Evolutionary conservation across 2,888 invertebrate species (phyloP).

Genomic region (Spilarctia lutea): DNA sequence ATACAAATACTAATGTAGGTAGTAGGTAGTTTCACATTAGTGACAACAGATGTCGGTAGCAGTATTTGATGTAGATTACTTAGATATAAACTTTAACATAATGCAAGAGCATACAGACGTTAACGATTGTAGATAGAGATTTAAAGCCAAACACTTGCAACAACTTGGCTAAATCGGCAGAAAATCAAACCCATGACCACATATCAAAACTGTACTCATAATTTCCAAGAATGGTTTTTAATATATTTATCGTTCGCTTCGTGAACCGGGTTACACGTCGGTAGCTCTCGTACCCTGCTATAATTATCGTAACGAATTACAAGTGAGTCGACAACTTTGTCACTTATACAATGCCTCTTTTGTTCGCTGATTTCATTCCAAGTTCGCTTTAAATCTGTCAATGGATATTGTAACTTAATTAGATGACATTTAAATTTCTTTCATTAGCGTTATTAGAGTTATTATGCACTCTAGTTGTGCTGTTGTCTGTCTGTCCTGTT

Average conservation of each 20-base stretch:
- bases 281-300: conserved; percentile 15
- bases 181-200: too few species aligned
- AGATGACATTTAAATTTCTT: conserved; percentile 12
- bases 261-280: conserved; percentile 21
- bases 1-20: too few species aligned
- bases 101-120: too few species aligned
- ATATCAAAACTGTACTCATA: neutral
- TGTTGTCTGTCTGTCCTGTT: neutral
- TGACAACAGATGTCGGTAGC: too few species aligned
- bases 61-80: too few species aligned
- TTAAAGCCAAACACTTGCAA: too few species aligned
- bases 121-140: too few species aligned
- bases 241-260: conserved; percentile 6
- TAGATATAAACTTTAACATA: too few species aligned
- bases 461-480: neutral
- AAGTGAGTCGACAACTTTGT: conserved; percentile 21
- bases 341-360: conserved; percentile 31
- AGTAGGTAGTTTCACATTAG: too few species aligned
- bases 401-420: conserved; percentile 29
- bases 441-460: conserved; percentile 4
- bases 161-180: too few species aligned
- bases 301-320: conserved; percentile 37
- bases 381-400: conserved; percentile 28
- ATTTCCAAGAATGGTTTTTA: neutral
- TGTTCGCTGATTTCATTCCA: conserved; percentile 32